Evolutionary conservation across 2,888 invertebrate genomes (phyloP).

Genomic region (Platyscelio sp.): DNA sequence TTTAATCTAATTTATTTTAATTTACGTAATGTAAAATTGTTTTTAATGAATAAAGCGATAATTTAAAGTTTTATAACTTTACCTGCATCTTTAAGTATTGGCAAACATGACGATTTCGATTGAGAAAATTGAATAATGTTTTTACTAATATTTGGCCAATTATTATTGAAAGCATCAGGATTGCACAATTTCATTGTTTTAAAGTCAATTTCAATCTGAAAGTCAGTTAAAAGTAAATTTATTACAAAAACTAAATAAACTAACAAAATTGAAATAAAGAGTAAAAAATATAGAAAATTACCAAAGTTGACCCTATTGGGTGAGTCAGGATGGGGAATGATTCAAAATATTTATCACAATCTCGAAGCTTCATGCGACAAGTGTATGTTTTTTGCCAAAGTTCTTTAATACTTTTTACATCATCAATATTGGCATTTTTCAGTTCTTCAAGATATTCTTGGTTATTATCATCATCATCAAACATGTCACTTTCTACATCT

Average conservation of each 20-base stretch:
- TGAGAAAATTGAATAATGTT: background rate
- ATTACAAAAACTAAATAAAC: background rate
- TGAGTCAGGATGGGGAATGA: background rate
- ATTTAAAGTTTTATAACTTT: background rate
- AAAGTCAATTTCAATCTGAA: slow-evolving; percentile 6
- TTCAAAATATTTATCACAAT: background rate
- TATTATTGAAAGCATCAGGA: background rate
- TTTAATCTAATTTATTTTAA: too few species aligned
- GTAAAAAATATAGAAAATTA: background rate
- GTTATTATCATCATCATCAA: background rate
- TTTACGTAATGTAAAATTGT: background rate
- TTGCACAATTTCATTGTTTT: background rate
- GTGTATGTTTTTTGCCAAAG: background rate
- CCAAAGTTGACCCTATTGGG: background rate
- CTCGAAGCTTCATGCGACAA: background rate
- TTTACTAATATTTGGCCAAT: background rate
- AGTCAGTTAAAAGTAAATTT: background rate
- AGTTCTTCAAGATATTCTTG: slow-evolving; percentile 6
- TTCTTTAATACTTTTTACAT: background rate
- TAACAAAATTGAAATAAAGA: background rate
- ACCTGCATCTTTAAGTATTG: background rate
- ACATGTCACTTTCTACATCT: background rate
- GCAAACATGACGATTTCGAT: background rate
- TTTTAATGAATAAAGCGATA: too few species aligned
- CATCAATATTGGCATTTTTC: slow-evolving; percentile 5